These are phyloP conservation scores for Mellilla xanthometata DNA, from an alignment of 2,888 invertebrate genomes.

Conservation along the genomic window DNA sequence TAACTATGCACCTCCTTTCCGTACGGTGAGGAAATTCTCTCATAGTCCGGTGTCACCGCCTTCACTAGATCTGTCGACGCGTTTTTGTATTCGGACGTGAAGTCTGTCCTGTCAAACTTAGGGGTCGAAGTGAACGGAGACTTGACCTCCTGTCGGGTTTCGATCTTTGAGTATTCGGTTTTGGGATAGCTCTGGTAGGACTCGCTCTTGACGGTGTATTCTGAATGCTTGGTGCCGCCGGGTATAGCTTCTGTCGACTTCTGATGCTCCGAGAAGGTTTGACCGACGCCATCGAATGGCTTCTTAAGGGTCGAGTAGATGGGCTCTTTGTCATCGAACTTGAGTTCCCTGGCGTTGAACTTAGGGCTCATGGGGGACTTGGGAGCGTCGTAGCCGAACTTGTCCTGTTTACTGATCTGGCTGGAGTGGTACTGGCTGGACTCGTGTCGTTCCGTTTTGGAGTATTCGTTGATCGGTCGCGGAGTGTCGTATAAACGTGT, in stretches of 20 bases:
- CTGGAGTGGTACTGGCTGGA: constrained; percentile 43
- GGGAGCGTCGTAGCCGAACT: constrained; percentile 61
- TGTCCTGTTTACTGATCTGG: constrained; percentile 53
- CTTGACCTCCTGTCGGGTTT: constrained; percentile 61
- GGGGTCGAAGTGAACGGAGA: constrained; percentile 72
- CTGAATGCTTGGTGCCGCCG: constrained; percentile 69
- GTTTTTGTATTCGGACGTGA: constrained; percentile 40
- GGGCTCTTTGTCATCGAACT: constrained; percentile 71
- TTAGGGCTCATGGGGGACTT: constrained; percentile 73
- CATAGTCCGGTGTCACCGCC: constrained; percentile 66
- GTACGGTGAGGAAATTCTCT: constrained; percentile 69
- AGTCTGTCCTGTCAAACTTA: constrained; percentile 50
- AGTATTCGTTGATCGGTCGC: constrained; percentile 61
- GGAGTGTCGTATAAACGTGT: constrained; percentile 80
- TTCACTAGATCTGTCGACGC: constrained; percentile 62
- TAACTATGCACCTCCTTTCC: constrained; percentile 65
- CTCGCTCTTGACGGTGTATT: constrained; percentile 65
- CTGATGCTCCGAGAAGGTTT: constrained; percentile 68
- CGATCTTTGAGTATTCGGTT: constrained; percentile 60
- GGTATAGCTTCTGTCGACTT: constrained; percentile 72
- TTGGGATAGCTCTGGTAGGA: constrained; percentile 70
- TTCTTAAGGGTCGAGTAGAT: constrained; percentile 70
- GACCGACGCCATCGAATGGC: constrained; percentile 67
- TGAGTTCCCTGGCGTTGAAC: constrained; percentile 76
- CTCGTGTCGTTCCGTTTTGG: constrained; percentile 60